Evolutionary conservation across 2,797 vertebrate genomes (phyloP).

Genomic region (Sphaeramia orbicularis): DNA sequence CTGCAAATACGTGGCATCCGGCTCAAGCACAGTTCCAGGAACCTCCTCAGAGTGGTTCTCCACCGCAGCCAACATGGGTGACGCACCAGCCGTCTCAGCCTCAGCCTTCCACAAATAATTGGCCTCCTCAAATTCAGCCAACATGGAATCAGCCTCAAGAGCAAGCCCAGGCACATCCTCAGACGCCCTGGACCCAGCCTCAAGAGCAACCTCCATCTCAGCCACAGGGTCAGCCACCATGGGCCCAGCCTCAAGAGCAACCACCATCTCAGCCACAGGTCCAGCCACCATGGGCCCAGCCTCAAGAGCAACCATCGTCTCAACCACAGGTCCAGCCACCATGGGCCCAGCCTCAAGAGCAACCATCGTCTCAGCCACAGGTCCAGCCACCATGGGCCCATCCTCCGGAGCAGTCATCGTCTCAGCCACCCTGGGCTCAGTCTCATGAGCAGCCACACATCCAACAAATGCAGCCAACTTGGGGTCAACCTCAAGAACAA

Average conservation of each 20-base stretch:
- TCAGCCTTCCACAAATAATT: conserved; percentile 70
- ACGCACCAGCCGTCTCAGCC: conserved; percentile 62
- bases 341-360: conserved; percentile 72
- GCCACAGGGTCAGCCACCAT: conserved; percentile 54
- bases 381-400: conserved; percentile 65
- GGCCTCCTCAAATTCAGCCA: conserved; percentile 73
- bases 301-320: conserved; percentile 56
- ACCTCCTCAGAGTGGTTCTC: conserved; percentile 64
- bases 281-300: conserved; percentile 72
- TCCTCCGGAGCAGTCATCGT: conserved; percentile 61
- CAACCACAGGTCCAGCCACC: conserved; percentile 65
- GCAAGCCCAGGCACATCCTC: conserved; percentile 51
- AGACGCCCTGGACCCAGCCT: conserved; percentile 64
- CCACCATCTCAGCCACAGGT: conserved; percentile 52
- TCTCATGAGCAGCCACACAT: conserved; percentile 62
- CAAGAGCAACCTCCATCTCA: conserved; percentile 62
- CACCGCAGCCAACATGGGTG: conserved; percentile 70
- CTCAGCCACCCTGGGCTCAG: conserved; percentile 66
- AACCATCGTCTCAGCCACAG: conserved; percentile 49
- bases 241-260: conserved; percentile 62
- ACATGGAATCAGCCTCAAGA: conserved; percentile 72
- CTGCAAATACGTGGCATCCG: conserved; percentile 74
- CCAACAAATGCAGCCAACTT: conserved; percentile 69
- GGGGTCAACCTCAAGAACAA: conserved; percentile 75
- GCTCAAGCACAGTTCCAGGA: conserved; percentile 73